Conservation (phyloP, 2,888 invertebrate genomes). For the Drosophila kuntzei region DNA sequence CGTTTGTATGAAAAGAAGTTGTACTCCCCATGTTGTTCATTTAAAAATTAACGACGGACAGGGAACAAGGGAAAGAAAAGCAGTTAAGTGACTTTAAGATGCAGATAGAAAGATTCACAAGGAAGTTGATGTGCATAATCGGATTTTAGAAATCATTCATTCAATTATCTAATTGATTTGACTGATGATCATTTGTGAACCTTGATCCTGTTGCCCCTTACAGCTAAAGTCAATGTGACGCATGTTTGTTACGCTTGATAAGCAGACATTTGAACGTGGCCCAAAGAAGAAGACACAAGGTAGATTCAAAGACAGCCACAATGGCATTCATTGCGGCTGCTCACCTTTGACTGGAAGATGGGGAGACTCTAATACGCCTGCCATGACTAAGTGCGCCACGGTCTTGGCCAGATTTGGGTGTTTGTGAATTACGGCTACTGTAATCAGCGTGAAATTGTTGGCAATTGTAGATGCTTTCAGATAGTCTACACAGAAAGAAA, state of each 20-base stretch:
- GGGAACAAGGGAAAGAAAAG: constrained; percentile 3
- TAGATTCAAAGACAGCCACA: constrained; percentile 19
- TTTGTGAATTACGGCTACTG: constrained; percentile 33
- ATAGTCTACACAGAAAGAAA: not conserved
- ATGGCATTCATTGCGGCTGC: constrained; percentile 30
- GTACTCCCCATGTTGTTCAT: constrained; percentile 34
- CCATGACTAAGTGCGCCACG: constrained; percentile 71
- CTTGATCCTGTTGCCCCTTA: constrained; percentile 57
- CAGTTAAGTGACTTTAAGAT: constrained; percentile 23
- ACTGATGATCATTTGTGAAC: constrained; percentile 82
- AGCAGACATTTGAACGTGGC: constrained; percentile 34
- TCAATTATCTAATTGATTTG: constrained; percentile 81
- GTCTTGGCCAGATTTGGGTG: constrained; percentile 24
- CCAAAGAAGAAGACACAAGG: not conserved
- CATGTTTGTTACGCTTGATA: constrained; percentile 78
- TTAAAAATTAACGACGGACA: constrained; percentile 30
- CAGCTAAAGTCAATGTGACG: constrained; percentile 71
- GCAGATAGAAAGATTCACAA: constrained; percentile 23
- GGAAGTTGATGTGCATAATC: constrained; percentile 63
- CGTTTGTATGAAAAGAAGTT: constrained; percentile 16
- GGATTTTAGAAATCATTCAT: constrained; percentile 82
- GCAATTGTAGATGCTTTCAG: constrained; percentile 7
- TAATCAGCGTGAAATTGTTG: constrained; percentile 59
- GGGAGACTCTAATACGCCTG: constrained; percentile 43
- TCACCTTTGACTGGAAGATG: constrained; percentile 49